Evolutionary conservation across 2,113 vertebrate species (phyloP).

Genomic region (Morphnarchus princeps): DNA sequence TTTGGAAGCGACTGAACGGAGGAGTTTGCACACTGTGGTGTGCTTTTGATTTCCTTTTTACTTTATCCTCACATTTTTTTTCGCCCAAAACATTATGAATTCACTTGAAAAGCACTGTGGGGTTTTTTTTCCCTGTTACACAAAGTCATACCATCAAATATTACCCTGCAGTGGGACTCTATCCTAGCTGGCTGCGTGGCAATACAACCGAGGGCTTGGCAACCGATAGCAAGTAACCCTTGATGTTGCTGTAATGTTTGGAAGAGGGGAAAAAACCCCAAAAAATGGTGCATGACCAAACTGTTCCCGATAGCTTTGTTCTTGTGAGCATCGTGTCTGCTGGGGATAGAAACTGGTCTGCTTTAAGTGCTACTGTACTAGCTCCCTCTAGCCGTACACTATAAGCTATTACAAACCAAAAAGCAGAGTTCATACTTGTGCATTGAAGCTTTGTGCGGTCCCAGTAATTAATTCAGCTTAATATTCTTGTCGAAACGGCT

Average conservation of each 20-base stretch:
- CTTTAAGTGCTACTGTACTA: neutral
- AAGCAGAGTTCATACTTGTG: neutral
- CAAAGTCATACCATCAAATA: neutral
- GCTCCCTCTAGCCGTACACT: neutral
- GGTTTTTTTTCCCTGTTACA: neutral
- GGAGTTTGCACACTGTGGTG: neutral
- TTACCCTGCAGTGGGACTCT: neutral
- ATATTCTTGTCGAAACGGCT: neutral
- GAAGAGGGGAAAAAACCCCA: neutral
- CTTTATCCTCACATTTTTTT: neutral
- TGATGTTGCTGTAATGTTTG: neutral
- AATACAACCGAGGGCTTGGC: neutral
- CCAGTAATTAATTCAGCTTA: neutral
- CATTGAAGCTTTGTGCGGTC: rapidly evolving
- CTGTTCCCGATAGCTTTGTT: neutral
- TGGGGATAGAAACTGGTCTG: neutral
- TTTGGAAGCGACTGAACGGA: neutral
- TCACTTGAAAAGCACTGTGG: neutral
- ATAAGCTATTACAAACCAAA: neutral
- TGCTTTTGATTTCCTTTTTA: neutral
- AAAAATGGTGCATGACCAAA: neutral
- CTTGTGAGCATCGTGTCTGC: neutral
- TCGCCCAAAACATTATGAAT: neutral
- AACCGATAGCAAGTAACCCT: neutral
- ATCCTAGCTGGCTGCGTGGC: neutral